Evolutionary conservation across 53 echinoderm and acorn worm species (phyloP).

Genomic region (Holothuria leucospilota): DNA sequence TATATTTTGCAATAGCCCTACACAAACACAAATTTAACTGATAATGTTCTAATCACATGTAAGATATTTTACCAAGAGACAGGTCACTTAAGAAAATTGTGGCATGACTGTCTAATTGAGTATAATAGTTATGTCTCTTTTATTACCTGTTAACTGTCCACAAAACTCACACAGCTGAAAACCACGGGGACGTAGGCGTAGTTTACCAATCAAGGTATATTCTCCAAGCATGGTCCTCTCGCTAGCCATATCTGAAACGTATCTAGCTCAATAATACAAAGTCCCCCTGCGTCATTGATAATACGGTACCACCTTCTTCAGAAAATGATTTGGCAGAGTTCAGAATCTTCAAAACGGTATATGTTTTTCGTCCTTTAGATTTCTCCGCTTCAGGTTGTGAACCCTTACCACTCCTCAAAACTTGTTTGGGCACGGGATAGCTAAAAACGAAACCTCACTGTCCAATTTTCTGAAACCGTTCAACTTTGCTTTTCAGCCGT

Average conservation of each 20-base stretch:
- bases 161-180: no score
- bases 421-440: constrained; percentile 53
- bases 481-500: constrained; percentile 43
- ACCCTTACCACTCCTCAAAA: background rate
- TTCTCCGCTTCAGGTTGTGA: background rate
- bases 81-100: no score
- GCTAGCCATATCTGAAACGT: constrained; percentile 62
- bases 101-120: no score
- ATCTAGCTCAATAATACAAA: constrained; percentile 51
- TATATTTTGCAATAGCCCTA: background rate
- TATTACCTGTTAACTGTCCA: no score
- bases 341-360: background rate
- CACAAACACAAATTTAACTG: no score
- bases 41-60: no score
- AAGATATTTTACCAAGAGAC: background rate
- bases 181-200: constrained; percentile 33
- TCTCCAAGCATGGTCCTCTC: constrained; percentile 66
- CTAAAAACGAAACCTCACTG: constrained; percentile 53
- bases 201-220: constrained; percentile 13
- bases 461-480: constrained; percentile 40
- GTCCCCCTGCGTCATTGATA: constrained; percentile 66
- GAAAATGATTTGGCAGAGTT: background rate
- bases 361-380: background rate
- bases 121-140: constrained; percentile 20
- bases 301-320: constrained; percentile 57